These are phyloP conservation scores for Ceuthmochares aereus DNA, from an alignment of 2,113 vertebrate genomes.

Conservation along the genomic window DNA sequence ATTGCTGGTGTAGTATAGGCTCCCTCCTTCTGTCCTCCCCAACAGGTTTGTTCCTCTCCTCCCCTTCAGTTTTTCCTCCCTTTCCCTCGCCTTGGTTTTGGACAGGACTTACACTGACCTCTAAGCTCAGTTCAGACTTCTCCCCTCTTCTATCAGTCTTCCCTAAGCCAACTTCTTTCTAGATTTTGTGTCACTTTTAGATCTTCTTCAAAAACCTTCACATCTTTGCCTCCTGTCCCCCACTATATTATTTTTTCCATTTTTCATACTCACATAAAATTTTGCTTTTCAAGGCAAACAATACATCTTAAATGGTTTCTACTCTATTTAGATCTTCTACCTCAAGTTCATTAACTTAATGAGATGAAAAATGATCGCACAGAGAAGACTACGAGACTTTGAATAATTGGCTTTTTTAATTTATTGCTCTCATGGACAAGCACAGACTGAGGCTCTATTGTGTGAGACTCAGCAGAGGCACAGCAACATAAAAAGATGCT, in stretches of 20 bases:
- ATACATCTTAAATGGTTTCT: neutral
- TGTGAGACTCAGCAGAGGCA: neutral
- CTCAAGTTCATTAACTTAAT: constrained; percentile 53
- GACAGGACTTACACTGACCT: neutral
- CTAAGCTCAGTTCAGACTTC: neutral
- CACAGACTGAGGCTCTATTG: constrained; percentile 26
- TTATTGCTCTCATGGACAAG: constrained; percentile 24
- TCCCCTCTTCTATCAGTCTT: neutral
- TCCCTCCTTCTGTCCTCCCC: neutral
- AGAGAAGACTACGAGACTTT: constrained; percentile 9
- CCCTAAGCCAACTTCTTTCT: neutral
- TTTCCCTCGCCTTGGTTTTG: neutral
- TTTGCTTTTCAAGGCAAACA: neutral
- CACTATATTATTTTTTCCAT: neutral
- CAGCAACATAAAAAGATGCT: constrained; percentile 41
- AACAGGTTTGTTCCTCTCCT: neutral
- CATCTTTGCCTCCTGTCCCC: neutral
- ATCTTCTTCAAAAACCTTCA: neutral
- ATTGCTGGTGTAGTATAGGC: neutral
- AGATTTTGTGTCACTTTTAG: neutral
- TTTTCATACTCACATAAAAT: neutral
- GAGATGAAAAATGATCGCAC: constrained; percentile 23
- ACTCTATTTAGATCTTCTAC: neutral
- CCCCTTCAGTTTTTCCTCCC: neutral
- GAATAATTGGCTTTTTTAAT: constrained; percentile 60